Evolutionary conservation across 2,888 invertebrate genomes (phyloP), one percentile per base, ranked within the genome.

Genomic region (Melinopterus prodromus): DNA sequence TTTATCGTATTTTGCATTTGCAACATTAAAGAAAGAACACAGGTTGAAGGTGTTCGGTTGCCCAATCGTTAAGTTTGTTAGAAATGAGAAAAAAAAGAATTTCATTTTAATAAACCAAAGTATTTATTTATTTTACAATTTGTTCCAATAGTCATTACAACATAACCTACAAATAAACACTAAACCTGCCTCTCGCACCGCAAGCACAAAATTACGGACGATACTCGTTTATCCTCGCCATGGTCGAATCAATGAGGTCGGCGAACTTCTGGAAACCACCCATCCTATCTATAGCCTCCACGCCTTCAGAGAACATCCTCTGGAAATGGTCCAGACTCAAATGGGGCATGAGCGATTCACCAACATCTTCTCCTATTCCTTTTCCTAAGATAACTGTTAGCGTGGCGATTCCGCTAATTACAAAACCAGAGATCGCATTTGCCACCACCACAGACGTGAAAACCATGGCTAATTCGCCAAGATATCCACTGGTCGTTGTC

Each of bases 61-160:
- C 26, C 26, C 26, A 26, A 53, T 53, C 53, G 12, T 9, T 12
- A 53, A 53, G 9, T 53, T 53, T 53, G 7, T 9, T 2, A 53
- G 7, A 9, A 9, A 53, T 53, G 53, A 53, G 12, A 53, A 53
- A 7, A 9, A 53, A 2, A 53, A 9, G n/a, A n/a, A n/a, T n/a
- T 53, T 53, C 3, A 53, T 12, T 7, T 53, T 53, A 9, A 53
- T 26, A 53, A 2, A 12, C 53, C 53, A 53, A 9, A 3, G 53
- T 53, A 53, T 53, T 53, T 53, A 53, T 53, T 53, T 53, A 53
- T 53, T 53, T 53, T 53, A 53, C 53, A 53, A 53, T 53, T 53
- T 53, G 5, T 12, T 9, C 53, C 53, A 53, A 6, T 53, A 9
- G 3, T 53, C 12, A 53, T 53, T 53, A 12, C 53, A 53, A 53